These are phyloP conservation scores for Brachionus angularis DNA, from an alignment of 1,140 invertebrate genomes.

Conservation along the genomic window DNA sequence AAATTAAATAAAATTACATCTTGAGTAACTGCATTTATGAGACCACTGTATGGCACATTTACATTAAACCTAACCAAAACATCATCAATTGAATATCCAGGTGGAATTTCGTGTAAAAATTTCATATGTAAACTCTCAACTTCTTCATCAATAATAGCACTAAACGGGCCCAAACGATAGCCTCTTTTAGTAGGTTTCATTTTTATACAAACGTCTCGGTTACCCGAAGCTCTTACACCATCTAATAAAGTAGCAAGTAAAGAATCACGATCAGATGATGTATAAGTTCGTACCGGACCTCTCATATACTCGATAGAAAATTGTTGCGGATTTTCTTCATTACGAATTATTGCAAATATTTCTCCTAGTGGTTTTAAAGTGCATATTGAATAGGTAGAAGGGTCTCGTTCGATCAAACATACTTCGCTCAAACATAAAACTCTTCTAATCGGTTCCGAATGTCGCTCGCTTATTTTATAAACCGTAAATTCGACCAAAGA, in stretches of 20 bases:
- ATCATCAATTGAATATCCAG: constrained; percentile 67
- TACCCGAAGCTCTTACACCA: constrained; percentile 89
- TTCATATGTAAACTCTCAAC: constrained; percentile 80
- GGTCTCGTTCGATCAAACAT: constrained; percentile 91
- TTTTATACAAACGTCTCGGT: constrained; percentile 91
- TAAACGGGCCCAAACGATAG: constrained; percentile 69
- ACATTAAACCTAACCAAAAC: constrained; percentile 85
- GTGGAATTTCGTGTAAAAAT: constrained; percentile 70
- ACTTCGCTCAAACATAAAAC: constrained; percentile 91
- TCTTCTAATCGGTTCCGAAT: constrained; percentile 67
- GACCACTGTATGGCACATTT: constrained; percentile 93
- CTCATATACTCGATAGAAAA: constrained; percentile 91
- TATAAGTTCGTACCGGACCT: constrained; percentile 79
- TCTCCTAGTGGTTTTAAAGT: constrained; percentile 80
- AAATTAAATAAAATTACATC: constrained; percentile 69
- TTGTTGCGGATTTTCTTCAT: constrained; percentile 82
- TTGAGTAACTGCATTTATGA: constrained; percentile 88
- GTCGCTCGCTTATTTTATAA: constrained; percentile 75
- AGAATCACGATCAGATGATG: constrained; percentile 82
- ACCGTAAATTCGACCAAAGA: constrained; percentile 86
- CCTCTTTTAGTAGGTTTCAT: constrained; percentile 75
- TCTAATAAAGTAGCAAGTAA: constrained; percentile 88
- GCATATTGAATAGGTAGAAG: constrained; percentile 84
- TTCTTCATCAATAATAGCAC: constrained; percentile 84
- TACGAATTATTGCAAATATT: constrained; percentile 74